A percentile compares a stretch with the other conserved stretches of the same genome.
phyloP scores from a whole-genome alignment of 2,888 invertebrate species.

The Margaritifera margaritifera region DNA sequence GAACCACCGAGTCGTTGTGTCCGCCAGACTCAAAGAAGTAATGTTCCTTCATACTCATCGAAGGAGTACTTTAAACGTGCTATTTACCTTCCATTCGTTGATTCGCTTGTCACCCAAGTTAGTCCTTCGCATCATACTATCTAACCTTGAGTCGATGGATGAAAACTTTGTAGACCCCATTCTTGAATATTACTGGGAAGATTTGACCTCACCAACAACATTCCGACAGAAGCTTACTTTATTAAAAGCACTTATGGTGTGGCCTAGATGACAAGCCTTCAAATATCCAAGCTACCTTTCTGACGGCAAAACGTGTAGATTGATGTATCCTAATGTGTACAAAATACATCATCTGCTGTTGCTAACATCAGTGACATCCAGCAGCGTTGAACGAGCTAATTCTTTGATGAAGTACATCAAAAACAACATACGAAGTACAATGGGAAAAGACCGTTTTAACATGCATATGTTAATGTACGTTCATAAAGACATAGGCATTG shows the following conservation, averaged over 20 bases:
- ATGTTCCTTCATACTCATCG: constrained; percentile 19
- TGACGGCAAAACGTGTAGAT: constrained; percentile 14
- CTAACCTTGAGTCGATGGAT: constrained; percentile 9
- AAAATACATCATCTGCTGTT: constrained; percentile 18
- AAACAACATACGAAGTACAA: constrained; percentile 15
- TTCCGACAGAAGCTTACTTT: constrained; percentile 25
- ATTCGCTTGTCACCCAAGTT: constrained; percentile 22
- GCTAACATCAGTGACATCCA: constrained; percentile 29
- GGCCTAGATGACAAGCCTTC: constrained; percentile 10
- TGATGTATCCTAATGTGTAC: constrained; percentile 26
- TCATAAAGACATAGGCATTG: constrained; percentile 26
- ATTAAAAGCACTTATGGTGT: constrained; percentile 19
- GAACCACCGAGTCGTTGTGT: constrained; percentile 13
- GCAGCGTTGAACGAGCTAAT: constrained; percentile 27
- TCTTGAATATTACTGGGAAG: constrained; percentile 15
- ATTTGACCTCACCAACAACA: constrained; percentile 19
- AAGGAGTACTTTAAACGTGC: constrained; percentile 28
- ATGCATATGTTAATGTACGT: constrained; percentile 19
- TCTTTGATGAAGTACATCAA: constrained; percentile 27
- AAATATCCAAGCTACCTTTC: constrained; percentile 10
- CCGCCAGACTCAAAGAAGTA: constrained; percentile 26
- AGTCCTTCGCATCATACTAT: constrained; percentile 20
- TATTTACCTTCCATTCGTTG: constrained; percentile 28
- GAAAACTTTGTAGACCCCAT: constrained; percentile 13
- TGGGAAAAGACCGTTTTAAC: constrained; percentile 26